Base-by-base conservation (phyloP, 1,140 invertebrate species). In the fruit fly (Drosophila melanogaster) region DNA sequence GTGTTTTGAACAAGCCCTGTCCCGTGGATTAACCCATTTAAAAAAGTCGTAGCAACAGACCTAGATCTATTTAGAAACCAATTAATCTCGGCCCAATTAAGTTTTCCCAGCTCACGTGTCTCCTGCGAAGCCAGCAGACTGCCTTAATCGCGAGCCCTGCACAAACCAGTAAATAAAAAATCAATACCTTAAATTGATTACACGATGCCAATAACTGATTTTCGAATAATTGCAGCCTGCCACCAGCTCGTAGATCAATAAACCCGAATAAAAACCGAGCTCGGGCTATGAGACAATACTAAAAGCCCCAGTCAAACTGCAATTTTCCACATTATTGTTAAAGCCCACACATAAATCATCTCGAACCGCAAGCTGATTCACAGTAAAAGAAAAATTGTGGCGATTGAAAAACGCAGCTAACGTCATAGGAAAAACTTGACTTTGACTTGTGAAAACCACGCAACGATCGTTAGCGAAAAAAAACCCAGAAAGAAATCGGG, bases 371-470 rank as follows among this genome's bases (percentile, higher is more conserved):
- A 40, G 53, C 46, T 66, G 61, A 66, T 35, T 72, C 53, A 57
- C 40, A 11, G 24, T 35, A 26, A 41, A 59, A 53, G 50, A 76
- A 77, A 77, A 59, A 40, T 14, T 37, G 22, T 44, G 33, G 41
- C 15, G 15, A 41, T 24, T 40, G 1, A 6, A 17, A 40, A n/a
- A 17, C 22, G 26, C 50, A 33, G 11, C 17, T 30, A 37, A 11
- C 60, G 72, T 59, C 72, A 76, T 33, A 76, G 73, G 72, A 24
- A 77, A 30, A 77, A 77, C 72, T 76, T 75, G 50, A 67, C 19
- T 65, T 67, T 67, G 64, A 49, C 47, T 67, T 35, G 71, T 62
- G 59, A 24, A 69, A 67, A 77, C 73, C 62, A 77, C 62, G 73
- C 74, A 76, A 26, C 35, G 3, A 40, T 24, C 3, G 33, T 7